Evolutionary conservation across 2,888 invertebrate species (phyloP).

Genomic region (Spatulosminthurus flaviceps): DNA sequence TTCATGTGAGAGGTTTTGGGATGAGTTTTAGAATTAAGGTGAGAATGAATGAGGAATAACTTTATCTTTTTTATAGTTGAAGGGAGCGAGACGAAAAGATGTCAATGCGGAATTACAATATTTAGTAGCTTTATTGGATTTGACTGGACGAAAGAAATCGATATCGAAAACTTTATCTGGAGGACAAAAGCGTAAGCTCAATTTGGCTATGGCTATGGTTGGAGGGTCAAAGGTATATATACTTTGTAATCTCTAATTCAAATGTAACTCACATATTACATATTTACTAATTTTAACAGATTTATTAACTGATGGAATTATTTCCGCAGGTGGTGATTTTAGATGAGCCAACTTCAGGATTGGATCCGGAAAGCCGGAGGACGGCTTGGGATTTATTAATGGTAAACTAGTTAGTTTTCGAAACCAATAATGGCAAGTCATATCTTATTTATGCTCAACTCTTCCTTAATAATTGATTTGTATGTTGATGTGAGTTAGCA

Average conservation of each 20-base stretch:
- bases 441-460: background rate
- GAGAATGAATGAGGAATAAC: no score
- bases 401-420: slow-evolving; percentile 51
- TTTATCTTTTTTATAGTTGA: no score
- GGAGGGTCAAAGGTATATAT: slow-evolving; percentile 72
- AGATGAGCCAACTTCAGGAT: slow-evolving; percentile 70
- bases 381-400: slow-evolving; percentile 65
- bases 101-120: no score
- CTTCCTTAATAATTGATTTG: background rate
- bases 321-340: slow-evolving; percentile 68
- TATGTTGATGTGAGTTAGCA: no score
- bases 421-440: no score
- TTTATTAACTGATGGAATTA: no score
- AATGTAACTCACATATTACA: slow-evolving; percentile 14
- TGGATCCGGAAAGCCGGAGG: slow-evolving; percentile 71
- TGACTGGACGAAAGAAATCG: no score
- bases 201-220: slow-evolving; percentile 84
- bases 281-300: no score
- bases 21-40: no score
- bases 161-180: slow-evolving; percentile 79
- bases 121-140: no score
- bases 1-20: no score
- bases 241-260: slow-evolving; percentile 1
- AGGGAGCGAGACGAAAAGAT: no score
- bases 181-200: slow-evolving; percentile 91